Conservation (phyloP, 2,888 invertebrate species). For the Dynastes hyllus region DNA sequence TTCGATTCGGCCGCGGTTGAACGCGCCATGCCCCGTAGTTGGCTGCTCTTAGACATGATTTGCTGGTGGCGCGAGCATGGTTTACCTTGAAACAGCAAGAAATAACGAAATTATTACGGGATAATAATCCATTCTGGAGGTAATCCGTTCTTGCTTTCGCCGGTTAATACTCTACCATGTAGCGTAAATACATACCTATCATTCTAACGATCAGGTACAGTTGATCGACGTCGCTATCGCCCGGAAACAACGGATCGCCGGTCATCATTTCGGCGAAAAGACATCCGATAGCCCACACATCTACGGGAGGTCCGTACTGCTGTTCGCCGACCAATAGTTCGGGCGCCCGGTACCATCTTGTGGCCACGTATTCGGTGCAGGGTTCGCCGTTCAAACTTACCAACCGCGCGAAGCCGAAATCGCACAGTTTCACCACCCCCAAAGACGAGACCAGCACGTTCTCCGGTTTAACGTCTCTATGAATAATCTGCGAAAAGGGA, state of each 20-base stretch:
- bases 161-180: too few relatives aligned
- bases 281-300: constrained; percentile 92
- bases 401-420: constrained; percentile 90
- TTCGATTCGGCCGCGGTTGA: constrained; percentile 61
- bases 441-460: constrained; percentile 87
- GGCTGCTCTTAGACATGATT: constrained; percentile 70
- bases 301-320: constrained; percentile 83
- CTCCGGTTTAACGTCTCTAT: constrained; percentile 92
- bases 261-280: constrained; percentile 89
- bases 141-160: too few relatives aligned
- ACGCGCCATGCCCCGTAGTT: constrained; percentile 69
- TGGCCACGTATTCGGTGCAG: constrained; percentile 93
- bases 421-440: constrained; percentile 92
- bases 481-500: constrained; percentile 79
- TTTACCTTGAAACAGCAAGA: constrained; percentile 65
- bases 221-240: constrained; percentile 93
- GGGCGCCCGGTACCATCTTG: constrained; percentile 91
- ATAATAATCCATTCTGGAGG: too few relatives aligned
- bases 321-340: constrained; percentile 89
- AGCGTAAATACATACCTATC: constrained; percentile 75
- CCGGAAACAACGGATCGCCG: constrained; percentile 90
- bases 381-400: constrained; percentile 83
- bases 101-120: too few relatives aligned
- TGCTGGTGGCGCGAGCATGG: constrained; percentile 71
- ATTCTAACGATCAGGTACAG: constrained; percentile 86